A percentile compares a stretch with the other conserved stretches of the same genome.
Evolutionary conservation across 2,113 vertebrate species (phyloP).

Genomic region (Clarias magur): DNA sequence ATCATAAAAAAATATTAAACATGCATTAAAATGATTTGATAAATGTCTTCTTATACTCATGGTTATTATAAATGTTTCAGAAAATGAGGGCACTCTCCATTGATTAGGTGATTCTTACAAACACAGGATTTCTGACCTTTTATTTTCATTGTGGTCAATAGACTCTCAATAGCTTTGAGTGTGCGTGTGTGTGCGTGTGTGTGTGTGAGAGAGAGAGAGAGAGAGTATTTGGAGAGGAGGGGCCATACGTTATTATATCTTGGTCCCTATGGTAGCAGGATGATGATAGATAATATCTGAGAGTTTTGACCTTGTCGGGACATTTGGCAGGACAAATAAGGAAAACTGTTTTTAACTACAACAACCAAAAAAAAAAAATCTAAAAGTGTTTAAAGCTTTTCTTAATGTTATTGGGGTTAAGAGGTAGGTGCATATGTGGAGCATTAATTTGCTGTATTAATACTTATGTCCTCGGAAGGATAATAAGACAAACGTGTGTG

Average conservation of each 20-base stretch:
- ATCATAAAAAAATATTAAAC: background rate
- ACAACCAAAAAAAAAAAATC: background rate
- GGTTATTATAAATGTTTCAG: background rate
- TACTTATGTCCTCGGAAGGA: background rate
- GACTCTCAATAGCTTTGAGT: constrained; percentile 37
- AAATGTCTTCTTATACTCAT: too few species aligned
- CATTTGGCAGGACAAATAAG: background rate
- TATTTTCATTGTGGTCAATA: constrained; percentile 44
- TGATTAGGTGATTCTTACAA: background rate
- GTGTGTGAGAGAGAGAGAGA: background rate
- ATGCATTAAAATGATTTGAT: background rate
- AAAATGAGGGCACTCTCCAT: background rate
- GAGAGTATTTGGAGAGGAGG: too few species aligned
- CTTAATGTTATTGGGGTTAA: background rate
- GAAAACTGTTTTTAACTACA: background rate
- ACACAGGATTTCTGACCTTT: background rate
- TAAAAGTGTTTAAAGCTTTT: background rate
- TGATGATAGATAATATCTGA: background rate
- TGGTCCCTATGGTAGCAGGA: background rate
- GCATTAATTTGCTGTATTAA: background rate
- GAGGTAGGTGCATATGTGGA: background rate
- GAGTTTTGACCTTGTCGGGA: background rate
- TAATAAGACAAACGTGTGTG: background rate
- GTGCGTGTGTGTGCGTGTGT: background rate
- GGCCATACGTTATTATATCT: background rate